These are phyloP conservation scores for Drosophila mayaguana DNA, from an alignment of 2,888 invertebrate species.

Conservation along the genomic window DNA sequence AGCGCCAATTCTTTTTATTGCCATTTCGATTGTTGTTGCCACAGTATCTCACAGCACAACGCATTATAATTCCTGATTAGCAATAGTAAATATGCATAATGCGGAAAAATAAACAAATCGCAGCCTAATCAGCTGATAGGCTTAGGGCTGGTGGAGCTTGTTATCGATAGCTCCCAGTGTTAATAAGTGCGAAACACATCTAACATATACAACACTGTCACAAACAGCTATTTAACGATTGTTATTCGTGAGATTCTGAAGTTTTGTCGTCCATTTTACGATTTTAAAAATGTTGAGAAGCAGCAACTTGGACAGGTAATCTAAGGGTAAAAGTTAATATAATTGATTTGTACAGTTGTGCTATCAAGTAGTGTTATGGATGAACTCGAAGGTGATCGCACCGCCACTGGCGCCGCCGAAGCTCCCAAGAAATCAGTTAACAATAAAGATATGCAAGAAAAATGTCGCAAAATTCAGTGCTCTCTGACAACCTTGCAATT, in stretches of 20 bases:
- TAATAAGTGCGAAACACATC: conserved; percentile 5
- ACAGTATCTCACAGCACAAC: conserved; percentile 60
- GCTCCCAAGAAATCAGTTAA: conserved; percentile 9
- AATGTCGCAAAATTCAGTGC: conserved; percentile 25
- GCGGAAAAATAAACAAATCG: conserved; percentile 26
- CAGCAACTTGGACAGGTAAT: conserved; percentile 77
- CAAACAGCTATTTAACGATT: conserved; percentile 27
- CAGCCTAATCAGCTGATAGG: conserved; percentile 35
- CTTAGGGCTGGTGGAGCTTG: conserved; percentile 9
- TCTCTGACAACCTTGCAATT: conserved; percentile 75
- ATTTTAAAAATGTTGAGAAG: conserved; percentile 71
- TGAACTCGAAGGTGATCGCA: conserved; percentile 41
- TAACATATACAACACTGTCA: conserved; percentile 23
- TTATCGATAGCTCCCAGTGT: conserved; percentile 27
- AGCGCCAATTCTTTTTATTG: conserved; percentile 51
- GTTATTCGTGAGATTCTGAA: background rate
- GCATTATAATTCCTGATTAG: conserved; percentile 42
- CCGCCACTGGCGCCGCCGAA: conserved; percentile 1
- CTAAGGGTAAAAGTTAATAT: background rate
- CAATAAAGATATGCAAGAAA: background rate
- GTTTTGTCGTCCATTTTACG: conserved; percentile 15
- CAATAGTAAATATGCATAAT: background rate
- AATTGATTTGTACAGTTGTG: conserved; percentile 3
- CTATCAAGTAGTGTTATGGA: conserved; percentile 49
- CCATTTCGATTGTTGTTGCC: conserved; percentile 58